These are phyloP conservation scores for Passerculus sandwichensis DNA, from an alignment of 2,797 vertebrate species.

Conservation along the genomic window DNA sequence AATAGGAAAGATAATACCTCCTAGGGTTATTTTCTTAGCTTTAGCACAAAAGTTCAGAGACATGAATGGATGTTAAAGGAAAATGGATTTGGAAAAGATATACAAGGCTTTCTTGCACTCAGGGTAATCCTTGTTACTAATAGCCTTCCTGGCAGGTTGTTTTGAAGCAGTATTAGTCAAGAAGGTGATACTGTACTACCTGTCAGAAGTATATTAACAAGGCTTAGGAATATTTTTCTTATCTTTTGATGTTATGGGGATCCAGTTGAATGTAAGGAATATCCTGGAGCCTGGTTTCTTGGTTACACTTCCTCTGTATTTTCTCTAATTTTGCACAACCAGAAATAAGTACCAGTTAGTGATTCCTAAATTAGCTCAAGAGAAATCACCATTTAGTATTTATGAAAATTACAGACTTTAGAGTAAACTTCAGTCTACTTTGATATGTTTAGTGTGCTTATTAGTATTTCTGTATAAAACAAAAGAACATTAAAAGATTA, in stretches of 20 bases:
- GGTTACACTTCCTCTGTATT: background rate
- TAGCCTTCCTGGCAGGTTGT: constrained; percentile 54
- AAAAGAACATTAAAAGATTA: background rate
- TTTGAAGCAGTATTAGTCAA: constrained; percentile 63
- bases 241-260: background rate
- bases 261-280: background rate
- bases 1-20: constrained; percentile 65
- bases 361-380: background rate
- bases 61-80: constrained; percentile 62
- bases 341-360: background rate
- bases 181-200: constrained; percentile 41
- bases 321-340: background rate
- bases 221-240: constrained; percentile 46
- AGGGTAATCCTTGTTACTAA: constrained; percentile 67
- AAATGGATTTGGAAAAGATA: constrained; percentile 62
- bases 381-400: background rate
- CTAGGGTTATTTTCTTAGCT: constrained; percentile 56
- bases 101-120: constrained; percentile 38
- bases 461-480: background rate
- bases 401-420: background rate
- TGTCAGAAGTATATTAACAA: constrained; percentile 60
- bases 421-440: background rate
- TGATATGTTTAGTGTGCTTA: background rate
- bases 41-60: constrained; percentile 60
- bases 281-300: background rate